A percentile compares a stretch with the other conserved stretches of the same genome.
Conservation (phyloP, 2,113 vertebrate genomes). For the Cranoglanis bouderius region DNA sequence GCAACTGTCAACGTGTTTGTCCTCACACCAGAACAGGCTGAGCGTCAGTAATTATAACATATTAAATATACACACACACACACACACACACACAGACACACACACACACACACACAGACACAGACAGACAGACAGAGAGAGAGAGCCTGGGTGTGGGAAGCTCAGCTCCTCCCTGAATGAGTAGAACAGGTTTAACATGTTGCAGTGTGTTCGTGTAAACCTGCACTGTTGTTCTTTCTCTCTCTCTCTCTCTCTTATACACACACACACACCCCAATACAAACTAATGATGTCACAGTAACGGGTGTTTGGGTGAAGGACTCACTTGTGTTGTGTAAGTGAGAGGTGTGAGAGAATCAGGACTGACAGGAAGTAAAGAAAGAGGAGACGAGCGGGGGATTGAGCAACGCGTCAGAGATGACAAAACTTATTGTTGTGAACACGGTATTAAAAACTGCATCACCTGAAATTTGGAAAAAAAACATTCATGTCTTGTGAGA, state of each 20-base stretch:
- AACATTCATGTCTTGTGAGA: no score
- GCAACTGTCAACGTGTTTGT: conserved; percentile 77
- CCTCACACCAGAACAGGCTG: conserved; percentile 75
- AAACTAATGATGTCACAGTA: neutral
- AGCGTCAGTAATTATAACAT: conserved; percentile 72
- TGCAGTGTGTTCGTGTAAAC: neutral
- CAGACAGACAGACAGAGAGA: neutral
- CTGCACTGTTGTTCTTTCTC: neutral
- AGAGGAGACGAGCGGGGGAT: neutral
- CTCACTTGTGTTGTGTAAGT: neutral
- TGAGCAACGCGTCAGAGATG: neutral
- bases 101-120: neutral
- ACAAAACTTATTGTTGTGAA: neutral
- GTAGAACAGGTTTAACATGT: neutral
- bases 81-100: neutral
- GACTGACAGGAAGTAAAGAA: neutral
- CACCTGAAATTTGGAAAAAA: no score
- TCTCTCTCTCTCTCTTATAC: neutral
- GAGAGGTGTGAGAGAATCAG: neutral
- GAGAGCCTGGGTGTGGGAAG: neutral
- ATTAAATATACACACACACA: neutral
- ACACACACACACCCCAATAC: neutral
- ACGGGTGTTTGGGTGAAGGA: neutral
- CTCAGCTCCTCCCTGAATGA: neutral
- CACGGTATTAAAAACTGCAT: neutral